A percentile compares a stretch with the other conserved stretches of the same genome.
These are phyloP conservation scores for Lasioglossum pauxillum DNA, from an alignment of 2,888 invertebrate species.

Conservation along the genomic window DNA sequence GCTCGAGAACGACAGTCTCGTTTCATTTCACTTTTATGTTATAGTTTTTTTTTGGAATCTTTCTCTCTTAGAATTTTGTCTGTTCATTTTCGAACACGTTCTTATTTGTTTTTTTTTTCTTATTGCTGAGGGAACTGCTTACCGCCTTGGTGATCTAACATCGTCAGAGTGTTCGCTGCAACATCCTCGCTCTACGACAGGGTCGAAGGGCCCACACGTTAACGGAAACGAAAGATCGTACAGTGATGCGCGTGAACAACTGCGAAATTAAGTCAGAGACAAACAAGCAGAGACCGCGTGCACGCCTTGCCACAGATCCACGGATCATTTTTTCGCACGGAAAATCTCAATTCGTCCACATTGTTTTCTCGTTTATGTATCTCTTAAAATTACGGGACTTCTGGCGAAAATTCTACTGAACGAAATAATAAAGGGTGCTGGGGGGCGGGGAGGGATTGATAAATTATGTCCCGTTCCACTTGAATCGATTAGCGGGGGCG, in stretches of 20 bases:
- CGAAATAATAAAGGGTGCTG: not conserved
- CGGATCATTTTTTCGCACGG: not conserved
- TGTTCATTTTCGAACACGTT: not conserved
- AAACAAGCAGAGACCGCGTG: constrained; percentile 66
- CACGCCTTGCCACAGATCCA: constrained; percentile 58
- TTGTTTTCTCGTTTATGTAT: not conserved
- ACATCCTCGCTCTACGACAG: constrained; percentile 95
- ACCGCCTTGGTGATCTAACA: constrained; percentile 97
- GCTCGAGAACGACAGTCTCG: not conserved
- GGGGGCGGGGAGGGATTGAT: not conserved
- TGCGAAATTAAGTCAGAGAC: constrained; percentile 76
- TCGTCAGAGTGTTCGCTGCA: constrained; percentile 95
- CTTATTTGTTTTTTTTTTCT: constrained; percentile 32
- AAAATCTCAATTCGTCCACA: not conserved
- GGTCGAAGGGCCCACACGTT: constrained; percentile 76
- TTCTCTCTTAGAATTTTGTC: not conserved
- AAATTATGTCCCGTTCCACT: not conserved
- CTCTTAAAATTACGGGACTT: not conserved
- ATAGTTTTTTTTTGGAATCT: not conserved
- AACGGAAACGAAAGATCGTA: constrained; percentile 80
- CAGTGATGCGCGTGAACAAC: constrained; percentile 77
- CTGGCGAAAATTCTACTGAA: not conserved
- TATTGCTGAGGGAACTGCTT: constrained; percentile 86
- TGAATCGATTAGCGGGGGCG: not conserved
- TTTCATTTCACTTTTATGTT: not conserved